Conservation (phyloP, 2,888 invertebrate species). For the Oscheius onirici region DNA sequence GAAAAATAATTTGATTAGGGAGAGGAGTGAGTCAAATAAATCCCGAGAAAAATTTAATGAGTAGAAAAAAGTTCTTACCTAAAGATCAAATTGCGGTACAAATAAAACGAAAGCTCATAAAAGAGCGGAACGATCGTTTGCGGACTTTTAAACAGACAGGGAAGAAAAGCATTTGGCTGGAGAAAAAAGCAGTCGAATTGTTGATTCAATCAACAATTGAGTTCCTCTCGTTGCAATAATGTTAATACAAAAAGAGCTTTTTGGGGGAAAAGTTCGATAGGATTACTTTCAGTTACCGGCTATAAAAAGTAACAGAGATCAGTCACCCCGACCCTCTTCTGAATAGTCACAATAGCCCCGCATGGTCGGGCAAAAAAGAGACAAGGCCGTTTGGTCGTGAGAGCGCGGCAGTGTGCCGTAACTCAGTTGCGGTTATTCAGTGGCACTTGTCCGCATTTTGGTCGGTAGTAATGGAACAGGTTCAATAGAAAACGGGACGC, state of each 20-base stretch:
- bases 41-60: no score
- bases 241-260: neutral
- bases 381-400: neutral
- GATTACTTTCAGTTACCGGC: neutral
- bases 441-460: conserved; percentile 20
- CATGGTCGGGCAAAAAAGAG: neutral
- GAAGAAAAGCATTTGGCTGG: no score
- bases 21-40: no score
- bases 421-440: conserved; percentile 19
- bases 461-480: conserved; percentile 30
- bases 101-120: no score
- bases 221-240: neutral
- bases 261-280: neutral
- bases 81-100: no score
- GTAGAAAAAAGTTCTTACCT: no score
- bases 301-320: neutral
- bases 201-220: no score
- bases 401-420: neutral
- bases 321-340: neutral
- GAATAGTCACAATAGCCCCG: neutral
- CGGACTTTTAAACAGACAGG: no score
- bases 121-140: no score
- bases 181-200: no score
- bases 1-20: no score
- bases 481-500: conserved; percentile 14